Evolutionary conservation across 2,113 vertebrate genomes (phyloP).

Genomic region (Heteronetta atricapilla): DNA sequence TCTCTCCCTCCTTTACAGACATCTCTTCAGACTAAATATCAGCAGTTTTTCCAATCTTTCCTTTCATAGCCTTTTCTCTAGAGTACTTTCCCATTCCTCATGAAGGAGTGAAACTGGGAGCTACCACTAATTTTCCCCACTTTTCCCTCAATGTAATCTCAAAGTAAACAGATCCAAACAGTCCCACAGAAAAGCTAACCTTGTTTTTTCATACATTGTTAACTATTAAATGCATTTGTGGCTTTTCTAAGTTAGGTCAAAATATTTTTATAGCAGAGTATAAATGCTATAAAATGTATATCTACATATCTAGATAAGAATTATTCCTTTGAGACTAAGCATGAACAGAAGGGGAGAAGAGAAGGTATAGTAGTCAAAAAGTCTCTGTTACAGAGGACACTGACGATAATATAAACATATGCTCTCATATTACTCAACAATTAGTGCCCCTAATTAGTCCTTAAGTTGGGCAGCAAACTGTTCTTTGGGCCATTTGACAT

Average conservation of each 20-base stretch:
- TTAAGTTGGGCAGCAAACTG: neutral
- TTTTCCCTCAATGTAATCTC: too few relatives aligned
- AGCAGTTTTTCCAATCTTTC: neutral
- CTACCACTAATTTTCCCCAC: neutral
- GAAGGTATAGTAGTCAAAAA: neutral
- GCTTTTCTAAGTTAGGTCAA: neutral
- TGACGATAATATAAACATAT: neutral
- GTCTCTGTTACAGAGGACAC: neutral
- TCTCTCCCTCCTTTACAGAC: neutral
- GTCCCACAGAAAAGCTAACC: too few relatives aligned
- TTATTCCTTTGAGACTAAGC: neutral
- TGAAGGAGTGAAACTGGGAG: neutral
- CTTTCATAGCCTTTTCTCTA: neutral
- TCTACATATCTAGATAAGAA: neutral
- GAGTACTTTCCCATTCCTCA: neutral
- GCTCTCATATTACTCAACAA: neutral
- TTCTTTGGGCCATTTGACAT: neutral
- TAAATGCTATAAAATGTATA: neutral
- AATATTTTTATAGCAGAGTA: neutral
- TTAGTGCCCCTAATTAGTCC: neutral
- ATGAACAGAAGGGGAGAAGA: neutral
- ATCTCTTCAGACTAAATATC: neutral
- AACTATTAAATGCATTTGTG: too few relatives aligned
- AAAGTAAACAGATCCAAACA: neutral
- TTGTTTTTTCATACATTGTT: neutral